Evolutionary conservation across 2,888 invertebrate genomes (phyloP).

Genomic region (Keiferia lycopersicella): DNA sequence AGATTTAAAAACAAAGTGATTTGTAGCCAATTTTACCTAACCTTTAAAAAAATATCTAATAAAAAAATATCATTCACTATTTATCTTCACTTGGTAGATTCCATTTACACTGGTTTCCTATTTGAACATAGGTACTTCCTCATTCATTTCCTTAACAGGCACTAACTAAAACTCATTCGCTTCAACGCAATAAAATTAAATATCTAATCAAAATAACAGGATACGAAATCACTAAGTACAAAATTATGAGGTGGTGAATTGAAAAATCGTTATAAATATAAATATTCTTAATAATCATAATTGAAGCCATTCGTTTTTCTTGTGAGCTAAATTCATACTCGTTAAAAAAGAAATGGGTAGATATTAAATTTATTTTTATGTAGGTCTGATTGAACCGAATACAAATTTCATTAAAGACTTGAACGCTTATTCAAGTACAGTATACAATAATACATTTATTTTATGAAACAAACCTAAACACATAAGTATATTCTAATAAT

Average conservation of each 20-base stretch:
- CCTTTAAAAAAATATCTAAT: background rate
- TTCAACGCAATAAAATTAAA: constrained; percentile 24
- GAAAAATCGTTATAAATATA: background rate
- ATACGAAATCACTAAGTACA: background rate
- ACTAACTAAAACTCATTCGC: constrained; percentile 13
- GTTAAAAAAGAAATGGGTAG: background rate
- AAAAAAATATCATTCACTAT: constrained; percentile 21
- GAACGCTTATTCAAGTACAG: background rate
- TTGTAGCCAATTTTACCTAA: background rate
- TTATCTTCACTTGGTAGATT: constrained; percentile 11
- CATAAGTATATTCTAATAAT: background rate
- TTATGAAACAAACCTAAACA: background rate
- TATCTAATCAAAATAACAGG: constrained; percentile 31
- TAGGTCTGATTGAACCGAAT: background rate
- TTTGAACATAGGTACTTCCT: constrained; percentile 23
- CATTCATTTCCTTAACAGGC: constrained; percentile 19
- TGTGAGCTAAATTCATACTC: background rate
- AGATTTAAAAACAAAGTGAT: background rate
- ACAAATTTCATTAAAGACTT: background rate
- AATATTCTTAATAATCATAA: background rate
- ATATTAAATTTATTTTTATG: background rate
- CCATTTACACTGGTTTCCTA: constrained; percentile 16
- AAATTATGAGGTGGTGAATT: background rate
- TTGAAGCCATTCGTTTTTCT: background rate
- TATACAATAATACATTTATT: background rate